phyloP scores from a whole-genome alignment of 2,888 invertebrate genomes.

The Cacoxenus indagator region DNA sequence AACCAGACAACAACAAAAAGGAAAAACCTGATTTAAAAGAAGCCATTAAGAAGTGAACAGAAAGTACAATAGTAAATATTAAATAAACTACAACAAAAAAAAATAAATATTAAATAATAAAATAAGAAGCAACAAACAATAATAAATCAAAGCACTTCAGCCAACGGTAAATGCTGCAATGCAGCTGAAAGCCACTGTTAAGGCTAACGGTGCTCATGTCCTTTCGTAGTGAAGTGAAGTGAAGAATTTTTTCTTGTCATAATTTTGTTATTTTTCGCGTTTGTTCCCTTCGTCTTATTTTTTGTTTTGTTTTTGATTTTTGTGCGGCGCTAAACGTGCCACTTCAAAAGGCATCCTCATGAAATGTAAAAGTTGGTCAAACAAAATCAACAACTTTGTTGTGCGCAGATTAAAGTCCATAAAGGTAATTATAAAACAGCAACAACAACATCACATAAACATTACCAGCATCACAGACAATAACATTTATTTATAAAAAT shows the following conservation, averaged over 20 bases:
- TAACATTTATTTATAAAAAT: conserved; percentile 9
- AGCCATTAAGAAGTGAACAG: conserved; percentile 14
- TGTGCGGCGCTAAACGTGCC: conserved; percentile 4
- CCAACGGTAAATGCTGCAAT: not conserved
- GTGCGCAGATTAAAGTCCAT: conserved; percentile 68
- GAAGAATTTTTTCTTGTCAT: not conserved
- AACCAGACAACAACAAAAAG: not conserved
- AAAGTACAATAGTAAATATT: conserved; percentile 19
- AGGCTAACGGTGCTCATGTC: not conserved
- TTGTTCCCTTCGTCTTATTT: conserved; percentile 20
- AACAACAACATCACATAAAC: conserved; percentile 12
- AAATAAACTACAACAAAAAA: conserved; percentile 13
- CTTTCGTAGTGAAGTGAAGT: not conserved
- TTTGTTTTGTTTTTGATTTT: conserved; percentile 5
- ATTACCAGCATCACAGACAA: not conserved
- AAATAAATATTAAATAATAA: conserved; percentile 2
- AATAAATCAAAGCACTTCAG: not conserved
- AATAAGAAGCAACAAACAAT: not conserved
- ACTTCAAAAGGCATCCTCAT: conserved; percentile 62
- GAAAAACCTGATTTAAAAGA: not conserved
- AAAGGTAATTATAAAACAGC: conserved; percentile 60
- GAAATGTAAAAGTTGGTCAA: conserved; percentile 71
- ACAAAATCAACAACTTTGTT: conserved; percentile 71
- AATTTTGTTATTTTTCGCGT: too few relatives aligned
- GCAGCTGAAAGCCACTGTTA: not conserved